phyloP scores from a whole-genome alignment of 1,140 invertebrate genomes.

The Acromyrmex charruanus region DNA sequence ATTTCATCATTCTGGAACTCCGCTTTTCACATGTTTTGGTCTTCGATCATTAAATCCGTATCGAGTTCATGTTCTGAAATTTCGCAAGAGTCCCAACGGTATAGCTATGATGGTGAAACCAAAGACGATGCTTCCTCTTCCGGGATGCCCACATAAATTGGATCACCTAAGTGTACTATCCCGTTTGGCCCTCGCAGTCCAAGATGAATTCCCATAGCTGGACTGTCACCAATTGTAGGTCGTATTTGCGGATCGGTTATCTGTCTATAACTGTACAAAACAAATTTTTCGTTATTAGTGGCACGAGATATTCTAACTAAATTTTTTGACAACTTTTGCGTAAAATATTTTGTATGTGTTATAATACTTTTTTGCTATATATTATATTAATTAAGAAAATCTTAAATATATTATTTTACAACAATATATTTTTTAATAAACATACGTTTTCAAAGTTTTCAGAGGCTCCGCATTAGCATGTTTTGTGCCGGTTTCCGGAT shows the following conservation, averaged over 20 bases:
- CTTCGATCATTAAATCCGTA: conserved; percentile 54
- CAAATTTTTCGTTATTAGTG: not conserved
- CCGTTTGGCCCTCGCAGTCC: conserved; percentile 79
- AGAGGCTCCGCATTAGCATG: conserved; percentile 87
- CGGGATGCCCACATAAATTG: conserved; percentile 81
- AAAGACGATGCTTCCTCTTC: conserved; percentile 70
- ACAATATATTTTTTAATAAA: conserved; percentile 70
- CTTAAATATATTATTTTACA: not conserved
- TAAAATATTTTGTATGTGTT: not conserved
- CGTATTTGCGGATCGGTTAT: conserved; percentile 79
- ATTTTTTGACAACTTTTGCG: not conserved
- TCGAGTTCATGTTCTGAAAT: conserved; percentile 8
- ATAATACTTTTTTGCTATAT: not conserved
- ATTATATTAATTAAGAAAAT: not conserved
- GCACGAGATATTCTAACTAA: not conserved
- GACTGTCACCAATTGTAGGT: conserved; percentile 78
- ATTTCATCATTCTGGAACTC: conserved; percentile 45
- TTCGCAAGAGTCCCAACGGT: conserved; percentile 83
- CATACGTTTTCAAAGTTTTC: conserved; percentile 87
- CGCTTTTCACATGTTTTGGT: conserved; percentile 25
- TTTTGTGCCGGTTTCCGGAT: conserved; percentile 87
- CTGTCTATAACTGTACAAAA: conserved; percentile 82
- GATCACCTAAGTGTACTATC: conserved; percentile 81
- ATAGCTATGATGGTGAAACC: conserved; percentile 82
- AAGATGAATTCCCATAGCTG: conserved; percentile 85